Base-by-base conservation (phyloP, 2,888 invertebrate species). In the Prosopocoilus inquinatus region DNA sequence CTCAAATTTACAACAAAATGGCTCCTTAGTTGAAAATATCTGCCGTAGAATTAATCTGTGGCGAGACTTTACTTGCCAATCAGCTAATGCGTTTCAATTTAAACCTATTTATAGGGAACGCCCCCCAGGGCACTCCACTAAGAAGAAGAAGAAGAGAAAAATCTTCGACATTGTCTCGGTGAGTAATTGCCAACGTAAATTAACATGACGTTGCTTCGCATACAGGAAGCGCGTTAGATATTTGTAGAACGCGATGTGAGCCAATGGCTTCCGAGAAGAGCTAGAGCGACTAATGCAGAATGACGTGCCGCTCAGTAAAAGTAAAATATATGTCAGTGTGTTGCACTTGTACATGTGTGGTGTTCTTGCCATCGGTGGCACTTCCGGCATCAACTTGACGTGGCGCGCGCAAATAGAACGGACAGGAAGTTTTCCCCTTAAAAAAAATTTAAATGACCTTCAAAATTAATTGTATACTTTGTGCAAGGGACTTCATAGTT, bases 271-370 rank as follows among this genome's bases (percentile, higher is more conserved):
- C 70, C 62, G 57, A 65, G 71, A 70, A 67, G 62, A 61, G 20
- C 20, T 7, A 28, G 20, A 55, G 57, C 56, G 55, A 55, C 58
- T 56, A 56, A 41, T 16, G 53, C 54, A 57, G 57, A 55, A 52
- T 57, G 57, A 63, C 51, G 55, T 62, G 58, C 47, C 51, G 48
- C 39, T 54, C 50, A 39, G 54, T 54, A 54, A 54, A 50, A 54
- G 49, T 50, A 50, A 64, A 71, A 72, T 72, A 70, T 72, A 67
- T 71, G 73, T 72, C 69, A 72, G 70, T 72, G 60, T 72, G 71
- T 71, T 72, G 72, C 70, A 69, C 63, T 64, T 68, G 66, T 64
- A 67, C 66, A 67, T 61, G 61, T 59, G 58, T 61, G 59, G 62
- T 57, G 62, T 63, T 60, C 62, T 58, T 57, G 55, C 58, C 59